Evolutionary conservation across 2,888 invertebrate genomes (phyloP).

Genomic region (Erynnis tages): DNA sequence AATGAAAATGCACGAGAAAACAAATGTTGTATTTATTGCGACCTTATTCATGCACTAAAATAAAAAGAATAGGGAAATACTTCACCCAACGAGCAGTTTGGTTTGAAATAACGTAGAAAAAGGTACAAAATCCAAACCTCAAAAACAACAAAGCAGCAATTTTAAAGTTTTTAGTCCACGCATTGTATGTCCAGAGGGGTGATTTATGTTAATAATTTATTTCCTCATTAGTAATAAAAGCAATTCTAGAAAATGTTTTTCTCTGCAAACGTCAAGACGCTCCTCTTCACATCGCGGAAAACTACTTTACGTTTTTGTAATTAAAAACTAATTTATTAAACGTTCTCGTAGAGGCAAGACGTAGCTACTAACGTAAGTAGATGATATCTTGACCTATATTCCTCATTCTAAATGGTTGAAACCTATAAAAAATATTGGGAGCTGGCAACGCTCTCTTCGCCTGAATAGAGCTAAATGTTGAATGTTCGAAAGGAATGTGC

Average conservation of each 20-base stretch:
- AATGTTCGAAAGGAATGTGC: constrained; percentile 12
- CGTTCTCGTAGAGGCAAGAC: not conserved
- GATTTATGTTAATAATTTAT: not conserved
- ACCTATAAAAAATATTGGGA: constrained; percentile 13
- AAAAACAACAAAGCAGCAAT: too few species aligned
- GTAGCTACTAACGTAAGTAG: not conserved
- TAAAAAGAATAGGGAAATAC: too few species aligned
- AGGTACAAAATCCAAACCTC: too few species aligned
- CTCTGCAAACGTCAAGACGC: not conserved
- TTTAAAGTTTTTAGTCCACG: too few species aligned
- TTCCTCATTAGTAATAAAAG: not conserved
- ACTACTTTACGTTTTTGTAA: not conserved
- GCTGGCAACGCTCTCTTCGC: constrained; percentile 13
- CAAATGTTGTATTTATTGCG: too few species aligned
- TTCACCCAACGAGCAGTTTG: too few species aligned
- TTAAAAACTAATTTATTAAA: constrained; percentile 3
- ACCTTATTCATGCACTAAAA: too few species aligned
- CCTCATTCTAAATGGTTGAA: constrained; percentile 2
- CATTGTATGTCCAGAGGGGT: too few species aligned
- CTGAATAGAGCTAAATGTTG: constrained; percentile 17
- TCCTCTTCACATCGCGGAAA: not conserved
- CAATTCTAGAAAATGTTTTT: not conserved
- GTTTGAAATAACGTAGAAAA: too few species aligned
- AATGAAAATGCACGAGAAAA: too few species aligned
- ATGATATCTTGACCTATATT: constrained; percentile 14